A percentile compares a stretch with the other conserved stretches of the same genome.
These are phyloP conservation scores for Heliconius hortense DNA, from an alignment of 2,888 invertebrate genomes.

Conservation along the genomic window DNA sequence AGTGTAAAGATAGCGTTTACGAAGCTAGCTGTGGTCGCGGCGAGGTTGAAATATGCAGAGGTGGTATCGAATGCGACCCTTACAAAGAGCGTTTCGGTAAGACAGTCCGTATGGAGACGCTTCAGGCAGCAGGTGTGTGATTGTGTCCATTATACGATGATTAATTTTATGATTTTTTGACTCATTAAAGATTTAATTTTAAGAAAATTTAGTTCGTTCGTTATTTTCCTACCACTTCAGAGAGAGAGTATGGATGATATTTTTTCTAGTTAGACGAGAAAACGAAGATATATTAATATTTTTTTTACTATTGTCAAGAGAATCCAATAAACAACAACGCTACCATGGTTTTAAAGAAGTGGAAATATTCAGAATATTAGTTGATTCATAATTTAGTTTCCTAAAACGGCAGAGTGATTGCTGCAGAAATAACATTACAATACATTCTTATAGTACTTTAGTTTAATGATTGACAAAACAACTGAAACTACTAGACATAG, in stretches of 20 bases:
- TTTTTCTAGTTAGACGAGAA: too few relatives aligned
- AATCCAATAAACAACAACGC: too few relatives aligned
- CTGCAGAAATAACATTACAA: neutral
- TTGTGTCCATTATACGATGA: slow-evolving; percentile 49
- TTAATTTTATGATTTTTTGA: slow-evolving; percentile 27
- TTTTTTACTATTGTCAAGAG: too few relatives aligned
- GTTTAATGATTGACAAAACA: neutral
- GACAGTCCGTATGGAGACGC: slow-evolving; percentile 70
- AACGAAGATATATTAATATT: too few relatives aligned
- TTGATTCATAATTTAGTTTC: neutral
- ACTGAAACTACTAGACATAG: neutral
- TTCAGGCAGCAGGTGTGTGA: slow-evolving; percentile 57
- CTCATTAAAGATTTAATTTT: neutral
- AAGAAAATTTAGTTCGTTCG: neutral
- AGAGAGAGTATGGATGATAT: too few relatives aligned
- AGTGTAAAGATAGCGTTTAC: slow-evolving; percentile 74
- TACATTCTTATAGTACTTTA: neutral
- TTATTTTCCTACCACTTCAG: too few relatives aligned
- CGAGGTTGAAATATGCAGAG: slow-evolving; percentile 77
- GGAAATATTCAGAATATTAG: neutral
- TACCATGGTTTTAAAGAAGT: neutral
- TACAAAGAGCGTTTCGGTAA: slow-evolving; percentile 68
- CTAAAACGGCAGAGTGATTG: too few relatives aligned
- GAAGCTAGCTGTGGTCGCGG: slow-evolving; percentile 70
- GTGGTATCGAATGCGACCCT: slow-evolving; percentile 73